Evolutionary conservation across 2,113 vertebrate species (phyloP).

Genomic region (Pluvialis apricaria): DNA sequence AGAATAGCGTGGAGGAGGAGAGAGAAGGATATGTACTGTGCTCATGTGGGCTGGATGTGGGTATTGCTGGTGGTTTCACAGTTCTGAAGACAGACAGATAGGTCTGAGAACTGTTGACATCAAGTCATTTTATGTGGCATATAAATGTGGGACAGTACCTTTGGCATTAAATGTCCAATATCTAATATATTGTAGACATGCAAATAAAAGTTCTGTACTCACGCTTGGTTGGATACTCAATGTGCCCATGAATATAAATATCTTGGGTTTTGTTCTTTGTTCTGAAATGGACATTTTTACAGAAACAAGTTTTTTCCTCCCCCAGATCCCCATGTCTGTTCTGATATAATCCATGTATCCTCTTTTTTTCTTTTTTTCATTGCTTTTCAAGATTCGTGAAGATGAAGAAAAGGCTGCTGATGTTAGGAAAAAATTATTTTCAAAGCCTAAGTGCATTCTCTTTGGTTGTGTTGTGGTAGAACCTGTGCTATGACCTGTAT

Average conservation of each 20-base stretch:
- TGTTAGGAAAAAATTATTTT: slow-evolving; percentile 58
- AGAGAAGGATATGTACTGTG: not conserved
- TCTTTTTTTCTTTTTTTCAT: not conserved
- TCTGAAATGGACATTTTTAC: not conserved
- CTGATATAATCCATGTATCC: not conserved
- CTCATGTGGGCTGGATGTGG: not conserved
- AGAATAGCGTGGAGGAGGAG: not conserved
- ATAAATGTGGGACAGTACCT: not conserved
- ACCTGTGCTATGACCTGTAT: slow-evolving; percentile 1
- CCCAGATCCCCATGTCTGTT: not conserved
- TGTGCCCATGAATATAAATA: not conserved
- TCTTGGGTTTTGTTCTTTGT: not conserved
- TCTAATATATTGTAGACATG: not conserved
- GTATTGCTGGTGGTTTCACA: not conserved
- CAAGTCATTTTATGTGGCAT: not conserved
- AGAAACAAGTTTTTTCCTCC: not conserved
- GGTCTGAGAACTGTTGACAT: not conserved
- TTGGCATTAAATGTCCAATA: not conserved
- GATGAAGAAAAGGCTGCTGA: slow-evolving; percentile 54
- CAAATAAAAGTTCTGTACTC: not conserved
- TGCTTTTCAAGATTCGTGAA: slow-evolving; percentile 66
- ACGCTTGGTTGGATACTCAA: not conserved
- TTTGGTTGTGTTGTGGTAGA: slow-evolving; percentile 40
- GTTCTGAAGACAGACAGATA: not conserved
- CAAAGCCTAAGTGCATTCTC: not conserved